A percentile compares a stretch with the other conserved stretches of the same genome.
phyloP scores from a whole-genome alignment of 2,888 invertebrate species.

The Epistrophe grossulariae region DNA sequence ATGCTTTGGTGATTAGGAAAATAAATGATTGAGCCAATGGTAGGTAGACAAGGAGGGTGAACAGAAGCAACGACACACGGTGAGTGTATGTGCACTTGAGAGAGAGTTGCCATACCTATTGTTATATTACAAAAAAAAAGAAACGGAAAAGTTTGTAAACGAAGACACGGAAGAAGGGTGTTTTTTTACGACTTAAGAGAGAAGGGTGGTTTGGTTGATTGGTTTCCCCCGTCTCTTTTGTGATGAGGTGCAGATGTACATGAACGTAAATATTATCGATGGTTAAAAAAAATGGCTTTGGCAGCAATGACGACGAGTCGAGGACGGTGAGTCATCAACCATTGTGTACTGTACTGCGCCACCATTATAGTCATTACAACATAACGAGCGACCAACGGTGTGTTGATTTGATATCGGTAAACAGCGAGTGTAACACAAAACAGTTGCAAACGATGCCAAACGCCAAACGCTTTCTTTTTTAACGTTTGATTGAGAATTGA shows the following conservation, averaged over 20 bases:
- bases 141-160: slow-evolving; percentile 22
- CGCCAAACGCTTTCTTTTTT: slow-evolving; percentile 57
- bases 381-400: slow-evolving; percentile 24
- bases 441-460: slow-evolving; percentile 37
- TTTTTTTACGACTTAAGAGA: neutral
- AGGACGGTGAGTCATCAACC: slow-evolving; percentile 58
- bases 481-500: slow-evolving; percentile 22
- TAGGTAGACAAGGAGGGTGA: slow-evolving; percentile 17
- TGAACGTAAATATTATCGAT: slow-evolving; percentile 68
- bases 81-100: slow-evolving; percentile 44
- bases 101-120: slow-evolving; percentile 34
- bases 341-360: slow-evolving; percentile 53
- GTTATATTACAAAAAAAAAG: neutral
- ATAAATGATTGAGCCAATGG: neutral
- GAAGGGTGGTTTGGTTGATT: slow-evolving; percentile 65
- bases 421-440: slow-evolving; percentile 4
- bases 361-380: slow-evolving; percentile 31
- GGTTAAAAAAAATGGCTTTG: slow-evolving; percentile 38
- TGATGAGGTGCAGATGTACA: slow-evolving; percentile 72
- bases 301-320: neutral
- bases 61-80: neutral
- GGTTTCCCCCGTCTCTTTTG: slow-evolving; percentile 47
- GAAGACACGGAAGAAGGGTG: slow-evolving; percentile 29
- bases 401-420: slow-evolving; percentile 38
- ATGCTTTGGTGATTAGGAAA: slow-evolving; percentile 57